Percentiles rank a stretch among this genome's conserved stretches.
Conservation (phyloP, 2,113 vertebrate genomes). For the Peromyscus californicus region DNA sequence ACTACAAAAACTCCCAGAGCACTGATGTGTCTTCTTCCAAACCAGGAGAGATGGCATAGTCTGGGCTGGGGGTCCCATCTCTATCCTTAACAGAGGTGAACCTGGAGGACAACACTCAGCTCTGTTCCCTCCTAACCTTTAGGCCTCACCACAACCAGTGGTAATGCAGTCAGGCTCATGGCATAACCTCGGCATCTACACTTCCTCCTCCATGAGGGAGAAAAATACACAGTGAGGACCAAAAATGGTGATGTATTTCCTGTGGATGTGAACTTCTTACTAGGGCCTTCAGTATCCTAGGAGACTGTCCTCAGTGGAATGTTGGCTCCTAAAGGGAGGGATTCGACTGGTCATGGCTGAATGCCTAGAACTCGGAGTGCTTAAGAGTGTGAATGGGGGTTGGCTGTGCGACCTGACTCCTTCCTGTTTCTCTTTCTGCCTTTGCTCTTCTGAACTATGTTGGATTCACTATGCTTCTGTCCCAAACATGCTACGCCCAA, state of each 20-base stretch:
- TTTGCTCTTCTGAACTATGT: not conserved
- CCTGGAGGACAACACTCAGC: not conserved
- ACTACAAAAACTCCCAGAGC: not conserved
- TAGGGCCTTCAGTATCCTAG: not conserved
- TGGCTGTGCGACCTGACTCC: not conserved
- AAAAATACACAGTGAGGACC: not conserved
- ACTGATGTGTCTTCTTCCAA: not conserved
- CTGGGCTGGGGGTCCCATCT: not conserved
- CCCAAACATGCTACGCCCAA: not conserved
- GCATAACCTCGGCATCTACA: not conserved
- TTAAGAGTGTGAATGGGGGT: not conserved
- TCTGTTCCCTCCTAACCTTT: not conserved
- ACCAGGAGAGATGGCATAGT: not conserved
- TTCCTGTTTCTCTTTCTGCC: not conserved
- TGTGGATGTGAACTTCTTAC: not conserved
- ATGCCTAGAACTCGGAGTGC: not conserved
- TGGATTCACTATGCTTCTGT: not conserved
- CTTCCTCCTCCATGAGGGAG: not conserved
- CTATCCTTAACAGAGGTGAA: not conserved
- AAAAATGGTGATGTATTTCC: slow-evolving; percentile 2
- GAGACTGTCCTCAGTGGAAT: not conserved
- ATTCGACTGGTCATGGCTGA: not conserved
- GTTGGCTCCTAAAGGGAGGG: not conserved
- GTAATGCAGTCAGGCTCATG: not conserved
- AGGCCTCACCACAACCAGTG: not conserved